Conservation (phyloP, 2,888 invertebrate genomes). For the Melanchra persicariae region DNA sequence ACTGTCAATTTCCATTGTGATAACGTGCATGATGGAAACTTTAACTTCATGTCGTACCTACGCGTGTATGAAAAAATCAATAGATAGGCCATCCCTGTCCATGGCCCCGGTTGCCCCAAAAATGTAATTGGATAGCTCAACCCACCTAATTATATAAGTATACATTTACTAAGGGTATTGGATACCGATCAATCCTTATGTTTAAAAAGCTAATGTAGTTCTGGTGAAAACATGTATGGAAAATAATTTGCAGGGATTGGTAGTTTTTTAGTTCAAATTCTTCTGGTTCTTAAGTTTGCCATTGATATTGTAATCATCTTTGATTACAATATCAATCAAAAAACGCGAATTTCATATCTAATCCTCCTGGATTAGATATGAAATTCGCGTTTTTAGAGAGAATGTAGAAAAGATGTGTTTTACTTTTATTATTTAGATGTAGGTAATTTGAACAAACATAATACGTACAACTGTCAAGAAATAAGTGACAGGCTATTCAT, state of each 20-base stretch:
- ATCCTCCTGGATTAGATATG: no score
- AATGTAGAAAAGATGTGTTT: no score
- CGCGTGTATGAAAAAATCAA: constrained; percentile 53
- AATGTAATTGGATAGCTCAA: constrained; percentile 58
- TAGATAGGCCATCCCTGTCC: constrained; percentile 50
- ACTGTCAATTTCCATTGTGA: not conserved
- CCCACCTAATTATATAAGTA: constrained; percentile 45
- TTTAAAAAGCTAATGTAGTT: constrained; percentile 33
- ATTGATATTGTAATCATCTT: not conserved
- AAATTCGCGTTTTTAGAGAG: no score
- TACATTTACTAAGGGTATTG: constrained; percentile 43
- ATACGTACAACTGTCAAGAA: no score
- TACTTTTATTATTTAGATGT: no score
- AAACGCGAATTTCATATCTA: no score
- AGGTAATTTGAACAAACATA: no score
- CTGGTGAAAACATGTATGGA: not conserved
- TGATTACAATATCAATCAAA: no score
- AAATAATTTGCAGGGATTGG: not conserved
- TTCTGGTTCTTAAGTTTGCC: not conserved
- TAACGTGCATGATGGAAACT: not conserved
- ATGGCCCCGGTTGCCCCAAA: constrained; percentile 36
- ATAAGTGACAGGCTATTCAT: no score
- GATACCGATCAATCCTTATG: constrained; percentile 47
- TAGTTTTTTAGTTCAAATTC: not conserved
- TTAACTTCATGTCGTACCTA: not conserved